These are phyloP conservation scores for Bothrops jararaca DNA, from an alignment of 2,113 vertebrate species.

Conservation along the genomic window DNA sequence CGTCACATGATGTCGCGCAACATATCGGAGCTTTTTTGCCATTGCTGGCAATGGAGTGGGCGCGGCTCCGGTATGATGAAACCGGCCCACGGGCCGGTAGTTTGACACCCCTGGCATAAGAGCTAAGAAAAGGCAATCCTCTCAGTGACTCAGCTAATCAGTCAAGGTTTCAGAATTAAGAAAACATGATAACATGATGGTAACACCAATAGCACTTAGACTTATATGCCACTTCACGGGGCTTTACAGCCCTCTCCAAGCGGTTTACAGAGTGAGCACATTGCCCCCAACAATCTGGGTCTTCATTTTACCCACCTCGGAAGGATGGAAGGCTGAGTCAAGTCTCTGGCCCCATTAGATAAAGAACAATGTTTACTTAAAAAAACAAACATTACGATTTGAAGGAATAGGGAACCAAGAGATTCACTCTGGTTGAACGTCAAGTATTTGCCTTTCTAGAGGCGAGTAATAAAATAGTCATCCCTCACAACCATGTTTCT, in stretches of 20 bases:
- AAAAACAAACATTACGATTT: neutral
- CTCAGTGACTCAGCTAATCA: neutral
- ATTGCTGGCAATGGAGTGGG: no score
- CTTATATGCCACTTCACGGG: no score
- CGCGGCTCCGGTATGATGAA: no score
- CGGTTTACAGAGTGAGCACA: no score
- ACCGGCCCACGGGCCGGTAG: no score
- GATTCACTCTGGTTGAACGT: neutral
- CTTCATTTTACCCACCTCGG: no score
- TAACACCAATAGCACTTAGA: neutral
- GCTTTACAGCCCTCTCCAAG: no score
- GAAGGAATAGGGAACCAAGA: neutral
- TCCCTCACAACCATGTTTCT: neutral
- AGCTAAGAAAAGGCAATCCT: neutral
- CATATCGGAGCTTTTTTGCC: no score
- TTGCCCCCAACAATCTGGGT: no score
- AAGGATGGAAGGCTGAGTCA: no score
- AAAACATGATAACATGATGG: neutral
- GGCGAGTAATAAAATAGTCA: neutral
- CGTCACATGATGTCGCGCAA: no score
- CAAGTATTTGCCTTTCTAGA: neutral
- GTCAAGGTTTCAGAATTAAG: neutral
- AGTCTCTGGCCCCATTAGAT: neutral
- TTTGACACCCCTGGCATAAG: neutral
- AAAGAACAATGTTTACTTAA: neutral